phyloP scores from a whole-genome alignment of 1,140 invertebrate species.

The Macrobrachium nipponense region DNA sequence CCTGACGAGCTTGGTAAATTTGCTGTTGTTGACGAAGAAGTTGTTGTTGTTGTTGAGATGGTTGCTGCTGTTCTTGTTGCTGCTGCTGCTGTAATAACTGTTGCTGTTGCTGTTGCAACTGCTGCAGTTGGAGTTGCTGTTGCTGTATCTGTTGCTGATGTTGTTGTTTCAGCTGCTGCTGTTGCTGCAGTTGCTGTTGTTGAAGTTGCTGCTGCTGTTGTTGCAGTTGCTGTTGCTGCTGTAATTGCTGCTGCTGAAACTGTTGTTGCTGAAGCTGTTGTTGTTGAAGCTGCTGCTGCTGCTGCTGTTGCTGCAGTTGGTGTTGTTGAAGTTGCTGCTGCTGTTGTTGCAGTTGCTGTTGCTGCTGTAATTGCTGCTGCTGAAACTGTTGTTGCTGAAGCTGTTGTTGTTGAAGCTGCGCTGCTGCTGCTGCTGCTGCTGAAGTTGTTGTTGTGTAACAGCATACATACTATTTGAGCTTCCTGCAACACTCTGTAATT shows the following conservation, averaged over 20 bases:
- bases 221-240: conserved; percentile 55
- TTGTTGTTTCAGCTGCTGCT: conserved; percentile 42
- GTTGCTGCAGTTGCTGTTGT: conserved; percentile 43
- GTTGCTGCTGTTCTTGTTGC: conserved; percentile 44
- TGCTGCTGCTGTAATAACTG: conserved; percentile 48
- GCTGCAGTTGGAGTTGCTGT: conserved; percentile 48
- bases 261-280: conserved; percentile 55
- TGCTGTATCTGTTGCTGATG: conserved; percentile 37
- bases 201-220: conserved; percentile 41
- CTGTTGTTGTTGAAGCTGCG: conserved; percentile 43
- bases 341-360: conserved; percentile 49
- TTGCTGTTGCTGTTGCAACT: conserved; percentile 50
- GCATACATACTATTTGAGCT: conserved; percentile 53
- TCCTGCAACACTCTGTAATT: conserved; percentile 39
- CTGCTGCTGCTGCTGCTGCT: conserved; percentile 50
- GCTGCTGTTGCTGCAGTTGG: conserved; percentile 49
- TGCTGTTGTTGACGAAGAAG: conserved; percentile 24
- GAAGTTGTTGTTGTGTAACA: conserved; percentile 54
- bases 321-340: conserved; percentile 54
- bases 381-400: conserved; percentile 53
- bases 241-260: conserved; percentile 45
- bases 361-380: conserved; percentile 55
- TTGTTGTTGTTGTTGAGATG: conserved; percentile 26
- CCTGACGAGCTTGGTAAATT: conserved; percentile 43
- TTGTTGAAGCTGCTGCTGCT: conserved; percentile 57